Percentiles rank a stretch among this genome's conserved stretches.
phyloP scores from a whole-genome alignment of 2,888 invertebrate genomes.

The Drosophila nr. medialis region DNA sequence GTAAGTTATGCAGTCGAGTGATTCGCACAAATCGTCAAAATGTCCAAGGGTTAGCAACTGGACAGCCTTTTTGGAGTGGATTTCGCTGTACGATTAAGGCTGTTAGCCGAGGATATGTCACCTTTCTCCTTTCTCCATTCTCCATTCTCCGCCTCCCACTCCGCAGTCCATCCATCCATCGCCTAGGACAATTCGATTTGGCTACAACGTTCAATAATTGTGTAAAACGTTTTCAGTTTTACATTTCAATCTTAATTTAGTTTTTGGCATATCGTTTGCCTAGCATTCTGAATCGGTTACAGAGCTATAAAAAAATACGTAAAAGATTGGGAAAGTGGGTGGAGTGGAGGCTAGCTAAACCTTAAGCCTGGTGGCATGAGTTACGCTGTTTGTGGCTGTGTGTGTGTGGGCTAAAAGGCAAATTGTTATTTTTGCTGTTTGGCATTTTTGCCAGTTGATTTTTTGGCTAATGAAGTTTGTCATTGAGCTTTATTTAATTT shows the following conservation, averaged over 20 bases:
- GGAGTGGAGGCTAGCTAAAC: neutral
- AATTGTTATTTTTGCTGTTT: constrained; percentile 74
- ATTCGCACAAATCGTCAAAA: constrained; percentile 71
- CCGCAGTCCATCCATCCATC: neutral
- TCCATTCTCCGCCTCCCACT: neutral
- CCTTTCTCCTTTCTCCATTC: neutral
- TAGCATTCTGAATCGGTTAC: constrained; percentile 39
- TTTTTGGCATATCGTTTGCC: constrained; percentile 79
- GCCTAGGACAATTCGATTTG: constrained; percentile 35
- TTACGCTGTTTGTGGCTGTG: neutral
- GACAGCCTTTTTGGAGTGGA: constrained; percentile 69
- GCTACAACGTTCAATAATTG: constrained; percentile 73
- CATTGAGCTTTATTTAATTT: constrained; percentile 80
- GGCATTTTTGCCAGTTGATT: constrained; percentile 72
- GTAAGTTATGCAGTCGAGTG: constrained; percentile 84
- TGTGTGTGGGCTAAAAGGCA: constrained; percentile 49
- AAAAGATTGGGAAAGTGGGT: neutral
- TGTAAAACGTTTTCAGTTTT: constrained; percentile 84
- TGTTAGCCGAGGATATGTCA: constrained; percentile 41
- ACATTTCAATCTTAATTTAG: constrained; percentile 84
- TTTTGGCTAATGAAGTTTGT: constrained; percentile 80
- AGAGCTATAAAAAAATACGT: neutral
- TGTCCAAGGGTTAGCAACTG: constrained; percentile 38
- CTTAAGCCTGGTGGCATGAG: neutral
- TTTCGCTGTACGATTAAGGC: constrained; percentile 82